Evolutionary conservation across 2,797 vertebrate species (phyloP).

Genomic region (Ciconia nigra): DNA sequence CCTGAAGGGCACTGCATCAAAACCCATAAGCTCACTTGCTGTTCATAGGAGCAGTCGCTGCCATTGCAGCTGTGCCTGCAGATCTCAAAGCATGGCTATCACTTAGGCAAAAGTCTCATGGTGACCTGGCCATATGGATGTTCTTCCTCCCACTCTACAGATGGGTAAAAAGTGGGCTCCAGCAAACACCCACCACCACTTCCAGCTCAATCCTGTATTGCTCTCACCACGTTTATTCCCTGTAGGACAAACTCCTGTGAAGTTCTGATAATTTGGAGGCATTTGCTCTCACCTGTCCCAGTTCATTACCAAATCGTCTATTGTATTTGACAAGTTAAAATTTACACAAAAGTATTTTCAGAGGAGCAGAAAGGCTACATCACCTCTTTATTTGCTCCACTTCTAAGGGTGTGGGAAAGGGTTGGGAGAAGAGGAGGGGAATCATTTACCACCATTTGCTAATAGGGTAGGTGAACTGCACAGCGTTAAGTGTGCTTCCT

Average conservation of each 20-base stretch:
- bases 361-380: not conserved
- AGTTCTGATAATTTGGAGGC: not conserved
- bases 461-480: conserved; percentile 13
- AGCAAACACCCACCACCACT: not conserved
- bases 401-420: not conserved
- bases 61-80: not conserved
- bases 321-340: not conserved
- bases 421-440: not conserved
- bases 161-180: not conserved
- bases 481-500: not conserved
- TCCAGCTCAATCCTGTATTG: not conserved
- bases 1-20: not conserved
- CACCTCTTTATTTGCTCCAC: not conserved
- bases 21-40: not conserved
- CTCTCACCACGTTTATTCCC: not conserved
- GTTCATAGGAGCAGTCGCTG: not conserved
- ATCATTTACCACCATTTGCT: not conserved
- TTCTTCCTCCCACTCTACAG: not conserved
- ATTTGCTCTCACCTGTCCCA: not conserved
- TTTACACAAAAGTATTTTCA: not conserved
- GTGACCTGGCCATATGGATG: no score
- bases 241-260: not conserved
- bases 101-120: not conserved
- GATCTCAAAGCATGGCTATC: not conserved
- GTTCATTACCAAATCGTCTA: not conserved